Percentiles rank a stretch among this genome's conserved stretches.
These are phyloP conservation scores for Bucorvus abyssinicus DNA, from an alignment of 2,797 vertebrate species.

Conservation along the genomic window DNA sequence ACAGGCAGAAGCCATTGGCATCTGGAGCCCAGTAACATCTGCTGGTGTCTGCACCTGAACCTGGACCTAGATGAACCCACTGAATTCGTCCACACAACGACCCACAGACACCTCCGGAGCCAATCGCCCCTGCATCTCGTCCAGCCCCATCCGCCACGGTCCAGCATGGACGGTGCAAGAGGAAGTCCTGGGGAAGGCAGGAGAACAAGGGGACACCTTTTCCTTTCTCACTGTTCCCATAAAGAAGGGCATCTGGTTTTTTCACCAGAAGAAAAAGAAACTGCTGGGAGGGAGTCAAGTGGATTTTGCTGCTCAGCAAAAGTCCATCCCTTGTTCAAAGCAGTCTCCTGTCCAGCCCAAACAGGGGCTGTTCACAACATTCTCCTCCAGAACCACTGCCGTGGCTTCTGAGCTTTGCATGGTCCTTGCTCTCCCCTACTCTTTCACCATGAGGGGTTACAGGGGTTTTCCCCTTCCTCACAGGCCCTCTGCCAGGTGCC, in stretches of 20 bases:
- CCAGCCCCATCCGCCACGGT: neutral
- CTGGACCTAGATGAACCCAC: no score
- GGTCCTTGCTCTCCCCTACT: slow-evolving; percentile 45
- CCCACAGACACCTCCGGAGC: no score
- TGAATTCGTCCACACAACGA: no score
- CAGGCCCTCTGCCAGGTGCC: slow-evolving; percentile 46
- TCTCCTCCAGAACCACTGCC: slow-evolving; percentile 58
- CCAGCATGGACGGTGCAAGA: neutral
- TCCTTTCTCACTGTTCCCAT: neutral
- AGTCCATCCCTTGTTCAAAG: slow-evolving; percentile 62
- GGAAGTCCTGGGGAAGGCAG: neutral
- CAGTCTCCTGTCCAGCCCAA: slow-evolving; percentile 56
- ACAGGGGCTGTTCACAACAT: slow-evolving; percentile 59
- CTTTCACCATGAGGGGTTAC: slow-evolving; percentile 50
- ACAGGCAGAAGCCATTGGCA: no score
- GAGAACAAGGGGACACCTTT: neutral
- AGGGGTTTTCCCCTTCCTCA: slow-evolving; percentile 60
- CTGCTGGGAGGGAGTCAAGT: neutral
- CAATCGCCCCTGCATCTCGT: neutral
- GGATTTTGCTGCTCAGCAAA: slow-evolving; percentile 55
- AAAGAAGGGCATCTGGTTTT: neutral
- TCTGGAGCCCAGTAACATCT: no score
- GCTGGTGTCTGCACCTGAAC: no score
- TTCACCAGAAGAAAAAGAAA: neutral
- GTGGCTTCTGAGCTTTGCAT: slow-evolving; percentile 55